A percentile compares a stretch with the other conserved stretches of the same genome.
phyloP scores from a whole-genome alignment of 2,888 invertebrate genomes.

The Standfussiana lucernea region DNA sequence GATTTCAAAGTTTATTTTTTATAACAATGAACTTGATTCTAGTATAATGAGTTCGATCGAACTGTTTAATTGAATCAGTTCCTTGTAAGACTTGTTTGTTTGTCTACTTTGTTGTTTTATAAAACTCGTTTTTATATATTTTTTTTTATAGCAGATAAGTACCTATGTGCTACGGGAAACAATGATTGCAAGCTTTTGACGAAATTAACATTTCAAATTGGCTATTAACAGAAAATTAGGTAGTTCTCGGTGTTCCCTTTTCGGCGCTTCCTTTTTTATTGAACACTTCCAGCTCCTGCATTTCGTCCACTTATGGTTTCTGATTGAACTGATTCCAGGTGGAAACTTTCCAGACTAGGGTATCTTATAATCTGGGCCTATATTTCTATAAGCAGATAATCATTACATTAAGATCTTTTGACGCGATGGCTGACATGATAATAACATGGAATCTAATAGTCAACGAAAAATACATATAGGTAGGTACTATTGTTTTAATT shows the following conservation, averaged over 20 bases:
- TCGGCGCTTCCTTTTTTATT: background rate
- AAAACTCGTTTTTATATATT: constrained; percentile 1
- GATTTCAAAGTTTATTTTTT: constrained; percentile 82
- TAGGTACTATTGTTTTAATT: no score
- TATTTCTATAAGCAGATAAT: no score
- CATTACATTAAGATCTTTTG: no score
- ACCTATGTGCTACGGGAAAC: background rate
- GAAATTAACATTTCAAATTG: background rate
- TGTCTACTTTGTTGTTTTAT: constrained; percentile 6
- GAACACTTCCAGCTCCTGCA: no score
- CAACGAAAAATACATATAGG: no score
- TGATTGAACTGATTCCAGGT: background rate
- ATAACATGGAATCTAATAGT: no score
- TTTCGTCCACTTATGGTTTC: background rate
- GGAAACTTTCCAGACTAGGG: background rate
- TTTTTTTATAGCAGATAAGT: background rate
- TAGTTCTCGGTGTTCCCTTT: background rate
- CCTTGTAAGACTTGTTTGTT: constrained; percentile 24
- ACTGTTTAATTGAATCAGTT: constrained; percentile 50
- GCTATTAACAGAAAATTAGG: background rate
- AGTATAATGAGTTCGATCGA: constrained; percentile 68
- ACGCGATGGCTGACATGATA: background rate
- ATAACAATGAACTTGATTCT: constrained; percentile 78
- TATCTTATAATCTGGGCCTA: background rate
- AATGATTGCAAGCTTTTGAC: background rate